Conservation (phyloP, 2,797 vertebrate species). For the Characodon lateralis region DNA sequence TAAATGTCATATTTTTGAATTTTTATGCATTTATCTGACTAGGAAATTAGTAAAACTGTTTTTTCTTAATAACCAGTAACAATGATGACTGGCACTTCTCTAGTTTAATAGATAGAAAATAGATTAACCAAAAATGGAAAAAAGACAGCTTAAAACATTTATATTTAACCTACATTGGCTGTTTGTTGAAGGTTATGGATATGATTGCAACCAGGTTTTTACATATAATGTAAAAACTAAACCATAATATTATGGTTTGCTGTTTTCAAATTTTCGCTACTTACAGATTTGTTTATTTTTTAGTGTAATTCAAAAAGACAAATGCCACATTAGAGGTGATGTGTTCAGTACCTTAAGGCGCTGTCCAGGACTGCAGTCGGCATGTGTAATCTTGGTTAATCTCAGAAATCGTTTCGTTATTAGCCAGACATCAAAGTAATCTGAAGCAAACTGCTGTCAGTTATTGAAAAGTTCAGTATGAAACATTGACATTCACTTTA, state of each 20-base stretch:
- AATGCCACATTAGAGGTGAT: not conserved
- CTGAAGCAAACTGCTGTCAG: not conserved
- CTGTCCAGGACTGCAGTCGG: not conserved
- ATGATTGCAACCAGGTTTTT: too few relatives aligned
- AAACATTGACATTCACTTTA: not conserved
- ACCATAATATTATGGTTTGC: too few relatives aligned
- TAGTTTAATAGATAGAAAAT: not conserved
- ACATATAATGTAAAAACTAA: too few relatives aligned
- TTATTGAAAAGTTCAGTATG: not conserved
- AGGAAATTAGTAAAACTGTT: not conserved
- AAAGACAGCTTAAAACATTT: not conserved
- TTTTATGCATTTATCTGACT: not conserved
- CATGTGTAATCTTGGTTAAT: not conserved
- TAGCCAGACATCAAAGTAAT: not conserved
- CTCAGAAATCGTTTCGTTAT: not conserved
- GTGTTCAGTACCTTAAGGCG: not conserved
- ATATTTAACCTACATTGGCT: not conserved
- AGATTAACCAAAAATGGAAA: not conserved
- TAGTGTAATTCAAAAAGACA: too few relatives aligned
- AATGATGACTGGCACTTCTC: not conserved
- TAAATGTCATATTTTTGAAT: not conserved
- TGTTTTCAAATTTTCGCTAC: too few relatives aligned
- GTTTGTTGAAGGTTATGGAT: too few relatives aligned
- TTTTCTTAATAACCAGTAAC: not conserved
- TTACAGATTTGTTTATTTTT: too few relatives aligned